phyloP scores from a whole-genome alignment of 2,797 vertebrate genomes.

The Petrocephalus schoutedeni region DNA sequence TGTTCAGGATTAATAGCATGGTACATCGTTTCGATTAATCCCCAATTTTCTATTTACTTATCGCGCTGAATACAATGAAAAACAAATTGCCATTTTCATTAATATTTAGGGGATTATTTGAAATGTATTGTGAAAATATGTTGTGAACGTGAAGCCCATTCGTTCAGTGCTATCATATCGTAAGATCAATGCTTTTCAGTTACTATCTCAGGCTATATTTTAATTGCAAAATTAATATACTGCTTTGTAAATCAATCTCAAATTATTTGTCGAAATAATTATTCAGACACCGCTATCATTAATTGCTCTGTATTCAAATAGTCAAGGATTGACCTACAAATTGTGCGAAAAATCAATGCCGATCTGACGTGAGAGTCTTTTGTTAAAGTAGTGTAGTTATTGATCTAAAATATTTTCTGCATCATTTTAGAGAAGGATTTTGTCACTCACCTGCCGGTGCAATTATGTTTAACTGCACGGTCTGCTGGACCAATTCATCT shows the following conservation, averaged over 20 bases:
- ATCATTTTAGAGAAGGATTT: background rate
- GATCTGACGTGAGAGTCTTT: background rate
- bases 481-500: slow-evolving; percentile 13
- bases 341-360: background rate
- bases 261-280: slow-evolving; percentile 6
- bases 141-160: background rate
- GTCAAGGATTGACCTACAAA: background rate
- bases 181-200: background rate
- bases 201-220: background rate
- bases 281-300: background rate
- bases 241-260: slow-evolving; percentile 11
- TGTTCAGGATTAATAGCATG: background rate
- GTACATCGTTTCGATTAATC: background rate
- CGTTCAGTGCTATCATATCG: background rate
- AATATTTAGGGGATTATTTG: background rate
- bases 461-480: slow-evolving; percentile 14
- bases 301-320: background rate
- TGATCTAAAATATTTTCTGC: background rate
- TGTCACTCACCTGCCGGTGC: background rate
- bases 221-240: background rate
- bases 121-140: background rate
- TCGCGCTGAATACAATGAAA: background rate
- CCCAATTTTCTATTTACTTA: background rate
- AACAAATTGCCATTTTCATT: background rate
- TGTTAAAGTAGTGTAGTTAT: slow-evolving; percentile 6